Base-by-base conservation (phyloP, 2,797 vertebrate genomes). In the Paguma larvata region DNA sequence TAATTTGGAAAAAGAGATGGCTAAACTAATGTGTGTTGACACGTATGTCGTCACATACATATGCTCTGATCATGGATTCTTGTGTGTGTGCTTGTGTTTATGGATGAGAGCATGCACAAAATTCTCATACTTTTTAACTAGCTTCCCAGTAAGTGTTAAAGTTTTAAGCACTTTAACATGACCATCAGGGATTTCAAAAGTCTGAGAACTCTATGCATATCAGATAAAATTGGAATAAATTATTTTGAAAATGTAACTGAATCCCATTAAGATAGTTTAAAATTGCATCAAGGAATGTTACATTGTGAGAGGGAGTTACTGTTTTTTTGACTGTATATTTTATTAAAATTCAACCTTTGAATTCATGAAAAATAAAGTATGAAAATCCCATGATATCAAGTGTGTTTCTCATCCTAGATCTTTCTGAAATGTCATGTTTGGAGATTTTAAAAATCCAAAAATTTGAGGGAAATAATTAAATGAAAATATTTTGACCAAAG, bases 291-390 rank as follows among this genome's bases (percentile, higher is more conserved):
- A 41, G 16, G 48, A 89, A 78, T 75, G 48, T 59, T 30, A 72
- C 30, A 73, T 7, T 46, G 25, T 32, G 4, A 77, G n/a, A 94
- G 4, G n/a, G 7, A 18, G 2, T 85, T 77, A 48, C 59, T 94
- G 30, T 78, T 88, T 14, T 83, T 51, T 30, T 91, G 51, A 95
- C n/a, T 23, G 85, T 56, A 59, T 91, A 51, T 41, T 83, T 88
- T 80, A 93, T 88, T 85, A 87, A 88, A 91, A 82, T 5, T 87
- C 48, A 93, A 38, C 25, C 25, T 96, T 96, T 70, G 30, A 80
- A 38, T 85, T 70, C 41, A 82, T 80, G 19, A 93, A 63, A 91
- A 93, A 93, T 65, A 67, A 83, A 90, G 75, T 65, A 72, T n/a
- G 12, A 79, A 78, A 83, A 46, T 67, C n/a, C 27, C 32, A 23